Base-by-base conservation (phyloP, 2,113 vertebrate genomes). In the Hirundichthys speculiger region DNA sequence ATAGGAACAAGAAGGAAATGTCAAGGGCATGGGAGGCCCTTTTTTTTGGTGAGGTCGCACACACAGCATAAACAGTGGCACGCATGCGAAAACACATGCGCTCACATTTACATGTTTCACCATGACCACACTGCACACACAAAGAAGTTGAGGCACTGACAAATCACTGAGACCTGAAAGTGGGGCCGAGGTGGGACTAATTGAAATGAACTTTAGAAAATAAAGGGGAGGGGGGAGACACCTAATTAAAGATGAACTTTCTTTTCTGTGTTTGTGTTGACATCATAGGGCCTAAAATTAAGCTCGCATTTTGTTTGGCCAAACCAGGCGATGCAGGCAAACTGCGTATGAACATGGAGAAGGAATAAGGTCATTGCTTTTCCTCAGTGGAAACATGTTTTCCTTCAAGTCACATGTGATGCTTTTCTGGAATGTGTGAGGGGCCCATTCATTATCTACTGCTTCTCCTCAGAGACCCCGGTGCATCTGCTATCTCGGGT, bases 191-290 rank as follows among this genome's bases (percentile, higher is more conserved):
- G 87, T 92, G 90, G 91, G 89, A 91, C 90, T 96, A 95, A 96
- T 96, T 95, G 94, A 95, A 93, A 93, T 95, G 95, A 96, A 97
- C 94, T 97, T 96, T 96, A 92, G 79, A 83, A 82, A 90, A 86
- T 38, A 40, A 21, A 8, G 18, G 30, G 34, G 14, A 13, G n/a
- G 83, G 82, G 87, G 68, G 87, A 87, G 88, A 83, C 61, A 90
- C 84, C 90, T 95, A 95, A 96, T 96, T 94, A 96, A 83, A 94
- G 87, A 84, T 94, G 93, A 95, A 95, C 91, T 97, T 95, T 94
- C 88, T 84, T 69, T 92, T 83, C 59, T 85, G 91, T 91, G 75
- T 91, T 89, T 90, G 93, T 91, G 87, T 92, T 90, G 89, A 94
- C 94, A 90, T 93, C 91, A 93, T 92, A 80, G 74, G 72, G 85